Base-by-base conservation (phyloP, 2,888 invertebrate species). In the Diabrotica balteata region DNA sequence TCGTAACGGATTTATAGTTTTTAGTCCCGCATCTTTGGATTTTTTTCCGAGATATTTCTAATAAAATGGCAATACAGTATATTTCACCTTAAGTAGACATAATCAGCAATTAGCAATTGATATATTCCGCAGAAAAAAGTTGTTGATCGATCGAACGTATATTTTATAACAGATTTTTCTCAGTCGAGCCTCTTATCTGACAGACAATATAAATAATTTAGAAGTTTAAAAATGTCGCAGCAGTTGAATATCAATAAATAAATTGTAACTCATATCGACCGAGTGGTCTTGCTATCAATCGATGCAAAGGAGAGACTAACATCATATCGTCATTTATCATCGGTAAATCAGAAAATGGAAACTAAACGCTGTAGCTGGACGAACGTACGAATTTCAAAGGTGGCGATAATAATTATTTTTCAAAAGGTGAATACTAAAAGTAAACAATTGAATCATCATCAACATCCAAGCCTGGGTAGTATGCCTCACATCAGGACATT, bases 281-380 rank as follows among this genome's bases (percentile, higher is more conserved):
- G 55, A 61, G 69, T 61, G 8, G 72, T 72, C 72, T 70, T 71
- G 69, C 71, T 72, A 72, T 70, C 52, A 66, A 60, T 54, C 57
- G 60, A 69, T 70, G 68, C 69, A 66, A 71, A 76, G 69, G 74
- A 74, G 61, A 66, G 54, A 54, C 67, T 71, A 75, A 45, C 55
- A 45, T 57, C 55, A 45, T 74, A 76, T 75, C 73, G 76, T 77
- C 76, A 77, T 76, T 74, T 72, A 54, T 70, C 70, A 73, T 75
- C 73, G 49, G 75, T 76, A 77, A 77, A 77, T 76, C 77, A 77
- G 75, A 72, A 74, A 71, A 69, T 68, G 67, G 62, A 67, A 70
- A 53, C 68, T 59, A 68, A 68, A 63, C 54, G 57, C 32, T 32
- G 32, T 32, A 32, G 32, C 32, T 5, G 32, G 32, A 32, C 32